A percentile compares a stretch with the other conserved stretches of the same genome.
phyloP scores from a whole-genome alignment of 2,113 vertebrate species.

The Balaeniceps rex region DNA sequence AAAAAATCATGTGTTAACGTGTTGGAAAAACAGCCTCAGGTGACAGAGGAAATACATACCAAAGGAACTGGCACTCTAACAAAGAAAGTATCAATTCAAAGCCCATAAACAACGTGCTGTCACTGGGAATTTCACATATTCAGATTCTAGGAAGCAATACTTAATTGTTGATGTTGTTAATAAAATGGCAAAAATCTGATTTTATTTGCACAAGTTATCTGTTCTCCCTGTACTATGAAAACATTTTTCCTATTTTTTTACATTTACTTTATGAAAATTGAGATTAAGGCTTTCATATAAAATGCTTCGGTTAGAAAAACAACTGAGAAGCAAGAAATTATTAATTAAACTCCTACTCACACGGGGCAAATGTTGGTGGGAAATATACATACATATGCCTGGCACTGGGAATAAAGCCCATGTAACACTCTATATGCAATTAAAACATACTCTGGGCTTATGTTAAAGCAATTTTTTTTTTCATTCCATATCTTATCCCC shows the following conservation, averaged over 20 bases:
- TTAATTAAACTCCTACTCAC: neutral
- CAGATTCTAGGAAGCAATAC: slow-evolving; percentile 23
- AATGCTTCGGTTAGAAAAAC: neutral
- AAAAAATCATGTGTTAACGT: slow-evolving; percentile 67
- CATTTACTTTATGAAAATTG: neutral
- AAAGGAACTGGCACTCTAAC: slow-evolving; percentile 61
- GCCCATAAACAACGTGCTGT: slow-evolving; percentile 41
- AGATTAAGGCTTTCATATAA: neutral
- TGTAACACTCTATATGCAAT: neutral
- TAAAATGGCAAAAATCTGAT: neutral
- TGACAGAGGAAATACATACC: slow-evolving; percentile 71
- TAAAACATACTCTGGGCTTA: neutral
- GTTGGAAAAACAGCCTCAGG: slow-evolving; percentile 77
- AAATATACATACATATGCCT: neutral
- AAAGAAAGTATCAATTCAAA: slow-evolving; percentile 70
- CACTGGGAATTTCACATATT: slow-evolving; percentile 34
- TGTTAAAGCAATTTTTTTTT: neutral
- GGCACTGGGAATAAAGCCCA: neutral
- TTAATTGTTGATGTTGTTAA: neutral
- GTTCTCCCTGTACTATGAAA: neutral
- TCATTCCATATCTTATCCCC: neutral
- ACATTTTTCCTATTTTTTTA: neutral
- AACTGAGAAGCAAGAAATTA: neutral
- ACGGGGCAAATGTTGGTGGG: neutral
- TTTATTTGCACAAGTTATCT: neutral